A percentile compares a stretch with the other conserved stretches of the same genome.
These are phyloP conservation scores for Trichechus manatus DNA, from an alignment of 2,113 vertebrate species.

Conservation along the genomic window DNA sequence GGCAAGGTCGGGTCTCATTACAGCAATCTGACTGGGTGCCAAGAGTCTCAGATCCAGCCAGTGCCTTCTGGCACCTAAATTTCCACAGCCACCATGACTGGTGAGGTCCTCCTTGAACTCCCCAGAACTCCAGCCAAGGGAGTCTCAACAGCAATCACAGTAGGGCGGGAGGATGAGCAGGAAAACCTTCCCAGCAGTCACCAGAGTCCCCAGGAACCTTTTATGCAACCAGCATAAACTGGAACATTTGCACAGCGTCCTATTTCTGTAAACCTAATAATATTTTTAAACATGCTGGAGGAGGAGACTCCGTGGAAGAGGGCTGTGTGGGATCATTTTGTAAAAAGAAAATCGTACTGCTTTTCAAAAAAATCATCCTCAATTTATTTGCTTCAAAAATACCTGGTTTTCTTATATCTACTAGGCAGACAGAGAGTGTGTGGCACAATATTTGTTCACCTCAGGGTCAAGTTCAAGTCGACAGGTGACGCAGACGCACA, in stretches of 20 bases:
- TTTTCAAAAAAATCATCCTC: conserved; percentile 46
- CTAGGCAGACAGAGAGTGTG: not conserved
- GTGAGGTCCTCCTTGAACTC: not conserved
- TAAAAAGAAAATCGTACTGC: conserved; percentile 61
- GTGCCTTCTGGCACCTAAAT: not conserved
- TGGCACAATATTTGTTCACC: not conserved
- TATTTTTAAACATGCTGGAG: conserved; percentile 83
- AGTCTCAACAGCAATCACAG: not conserved
- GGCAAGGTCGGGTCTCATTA: not conserved
- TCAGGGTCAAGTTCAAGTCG: not conserved
- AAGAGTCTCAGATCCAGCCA: not conserved
- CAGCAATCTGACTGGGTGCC: not conserved
- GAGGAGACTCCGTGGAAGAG: conserved; percentile 74
- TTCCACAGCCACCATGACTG: not conserved
- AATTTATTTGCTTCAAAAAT: conserved; percentile 50
- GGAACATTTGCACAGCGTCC: conserved; percentile 74
- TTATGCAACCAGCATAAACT: conserved; percentile 70
- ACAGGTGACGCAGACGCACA: not conserved
- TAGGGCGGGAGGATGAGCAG: not conserved
- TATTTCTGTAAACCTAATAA: conserved; percentile 81
- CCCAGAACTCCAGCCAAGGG: not conserved
- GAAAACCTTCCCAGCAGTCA: not conserved
- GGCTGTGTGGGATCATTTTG: conserved; percentile 69
- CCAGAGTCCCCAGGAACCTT: not conserved
- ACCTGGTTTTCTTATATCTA: not conserved